Evolutionary conservation across 2,797 vertebrate genomes (phyloP), one percentile per base, ranked within the genome.

Genomic region (Labroides dimidiatus): DNA sequence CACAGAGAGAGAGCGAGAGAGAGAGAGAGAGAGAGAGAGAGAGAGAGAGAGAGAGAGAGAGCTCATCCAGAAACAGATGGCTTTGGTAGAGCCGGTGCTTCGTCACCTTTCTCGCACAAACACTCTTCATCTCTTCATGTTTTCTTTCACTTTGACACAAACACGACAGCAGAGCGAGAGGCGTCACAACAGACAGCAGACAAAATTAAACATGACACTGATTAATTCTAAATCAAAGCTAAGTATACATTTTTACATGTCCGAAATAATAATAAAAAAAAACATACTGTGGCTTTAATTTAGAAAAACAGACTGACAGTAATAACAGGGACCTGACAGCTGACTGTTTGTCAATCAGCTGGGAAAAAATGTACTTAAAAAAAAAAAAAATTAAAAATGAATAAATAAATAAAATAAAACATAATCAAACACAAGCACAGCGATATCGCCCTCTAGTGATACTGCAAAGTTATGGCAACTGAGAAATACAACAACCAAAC

Each of bases 11-110:
- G n/a, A n/a, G n/a, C n/a, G n/a, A n/a, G n/a, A n/a, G n/a, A n/a
- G n/a, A n/a, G n/a, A n/a, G n/a, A n/a, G n/a, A n/a, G n/a, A n/a
- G n/a, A n/a, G n/a, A n/a, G n/a, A n/a, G n/a, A n/a, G n/a, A n/a
- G n/a, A n/a, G n/a, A n/a, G n/a, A n/a, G n/a, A n/a, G n/a, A n/a
- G n/a, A n/a, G n/a, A n/a, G n/a, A n/a, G n/a, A n/a, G n/a, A n/a
- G n/a, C n/a, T n/a, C n/a, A n/a, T n/a, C n/a, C n/a, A n/a, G 61
- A 92, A 90, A 92, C 94, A 95, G 93, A 94, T 93, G 93, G 93
- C 87, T 81, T 80, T 39, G 60, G 87, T 85, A 89, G 85, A 91
- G 91, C 88, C 86, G 87, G 69, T 59, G 76, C 79, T 90, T 86
- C 77, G 72, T 91, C 89, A 91, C 86, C 86, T 90, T 85, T 88